Percentiles rank a stretch among this genome's conserved stretches.
Conservation (phyloP, 2,888 invertebrate genomes). For the Cheilosia grossa region DNA sequence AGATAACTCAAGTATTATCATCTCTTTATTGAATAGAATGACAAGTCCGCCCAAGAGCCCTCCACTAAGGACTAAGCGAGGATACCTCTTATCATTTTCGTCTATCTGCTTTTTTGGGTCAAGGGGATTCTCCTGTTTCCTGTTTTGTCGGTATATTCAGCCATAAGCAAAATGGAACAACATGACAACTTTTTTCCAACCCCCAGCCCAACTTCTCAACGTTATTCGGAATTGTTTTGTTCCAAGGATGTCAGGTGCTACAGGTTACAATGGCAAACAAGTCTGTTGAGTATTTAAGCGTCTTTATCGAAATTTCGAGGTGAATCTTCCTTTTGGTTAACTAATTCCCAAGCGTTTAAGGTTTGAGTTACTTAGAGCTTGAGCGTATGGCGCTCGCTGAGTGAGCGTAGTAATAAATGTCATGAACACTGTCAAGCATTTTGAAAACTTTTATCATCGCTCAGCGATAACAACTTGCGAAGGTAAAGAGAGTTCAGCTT, state of each 20-base stretch:
- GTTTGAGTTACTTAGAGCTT: neutral
- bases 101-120: conserved; percentile 62
- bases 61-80: conserved; percentile 54
- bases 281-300: neutral
- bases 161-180: conserved; percentile 19
- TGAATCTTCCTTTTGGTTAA: conserved; percentile 45
- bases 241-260: conserved; percentile 64
- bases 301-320: conserved; percentile 42
- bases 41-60: conserved; percentile 17
- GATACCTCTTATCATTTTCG: conserved; percentile 67
- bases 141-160: neutral
- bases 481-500: conserved; percentile 2
- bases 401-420: conserved; percentile 41
- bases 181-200: conserved; percentile 3
- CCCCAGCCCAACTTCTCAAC: conserved; percentile 47
- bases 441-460: conserved; percentile 34
- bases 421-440: conserved; percentile 45
- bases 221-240: conserved; percentile 62
- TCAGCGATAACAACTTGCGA: conserved; percentile 8
- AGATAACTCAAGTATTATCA: conserved; percentile 71
- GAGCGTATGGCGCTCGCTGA: neutral
- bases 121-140: conserved; percentile 23
- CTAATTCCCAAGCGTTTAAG: conserved; percentile 43
- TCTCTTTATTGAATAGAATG: conserved; percentile 70
- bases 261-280: conserved; percentile 20